Base-by-base conservation (phyloP, 2,888 invertebrate species). In the Epiperipatus broadwayi region DNA sequence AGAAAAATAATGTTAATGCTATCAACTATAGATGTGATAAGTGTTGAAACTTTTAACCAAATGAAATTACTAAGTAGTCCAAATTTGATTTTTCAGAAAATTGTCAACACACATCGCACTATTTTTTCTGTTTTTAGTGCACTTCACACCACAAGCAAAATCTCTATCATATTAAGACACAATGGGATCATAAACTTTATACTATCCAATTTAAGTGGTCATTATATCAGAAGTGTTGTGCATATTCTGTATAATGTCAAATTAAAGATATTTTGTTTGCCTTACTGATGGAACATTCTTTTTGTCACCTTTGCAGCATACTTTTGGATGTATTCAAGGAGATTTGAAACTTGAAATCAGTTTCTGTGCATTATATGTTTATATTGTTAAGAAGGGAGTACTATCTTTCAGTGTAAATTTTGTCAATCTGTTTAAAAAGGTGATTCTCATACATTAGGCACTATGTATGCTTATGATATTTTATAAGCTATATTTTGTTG, bases 101-200 rank as follows among this genome's bases (percentile, higher is more conserved):
- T n/a, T n/a, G n/a, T n/a, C n/a, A n/a, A n/a, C n/a, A n/a, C 79
- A 30, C 74, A 85, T 53, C 76, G 95, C 49, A 68, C 78, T 59
- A 87, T 91, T 65, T 85, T 89, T 69, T 81, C 85, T 54, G 81
- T 84, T 39, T 85, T 89, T 72, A 84, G 85, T 62, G 72, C 76
- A 50, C 71, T 95, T 56, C 93, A 49, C 77, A 76, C 63, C 78
- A 84, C 60, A 91, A 91, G 68, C 77, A 89, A 60, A 95, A 95
- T 71, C 89, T 91, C 56, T 93, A 91, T 70, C 89, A 93, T 71
- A 91, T 95, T 60, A 93, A 93, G 81, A 52, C 93, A 93, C 63
- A 95, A 95, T 59, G 95, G 95, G 59, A 91, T 87, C 35, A 73
- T 93, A 49, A 78, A 84, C 55, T 93, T 93, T 68, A 83, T 95